Evolutionary conservation across 2,797 vertebrate species (phyloP).

Genomic region (Borostomias antarcticus): DNA sequence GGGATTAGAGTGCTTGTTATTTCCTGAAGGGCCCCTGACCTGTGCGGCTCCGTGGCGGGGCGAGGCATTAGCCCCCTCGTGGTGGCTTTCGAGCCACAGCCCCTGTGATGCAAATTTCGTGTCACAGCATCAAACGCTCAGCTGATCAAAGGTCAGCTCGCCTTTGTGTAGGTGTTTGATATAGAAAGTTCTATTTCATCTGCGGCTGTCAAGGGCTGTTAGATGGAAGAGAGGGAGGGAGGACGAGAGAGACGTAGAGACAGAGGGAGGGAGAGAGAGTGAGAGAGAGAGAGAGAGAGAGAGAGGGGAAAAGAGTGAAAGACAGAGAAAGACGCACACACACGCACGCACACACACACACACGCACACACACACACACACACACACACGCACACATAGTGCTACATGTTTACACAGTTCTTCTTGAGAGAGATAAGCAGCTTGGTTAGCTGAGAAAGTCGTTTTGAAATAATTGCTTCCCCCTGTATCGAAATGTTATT

Average conservation of each 20-base stretch:
- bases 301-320: conserved; percentile 38
- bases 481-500: too few species aligned
- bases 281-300: conserved; percentile 22
- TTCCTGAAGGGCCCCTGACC: conserved; percentile 84
- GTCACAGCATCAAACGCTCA: conserved; percentile 88
- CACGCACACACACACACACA: conserved; percentile 1
- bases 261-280: conserved; percentile 17
- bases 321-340: too few species aligned
- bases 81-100: conserved; percentile 69
- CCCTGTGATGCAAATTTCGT: conserved; percentile 89
- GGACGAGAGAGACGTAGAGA: conserved; percentile 41
- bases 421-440: background rate
- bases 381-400: too few species aligned
- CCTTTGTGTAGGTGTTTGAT: conserved; percentile 90
- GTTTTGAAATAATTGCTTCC: too few species aligned
- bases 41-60: conserved; percentile 79
- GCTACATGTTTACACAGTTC: too few species aligned
- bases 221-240: conserved; percentile 65
- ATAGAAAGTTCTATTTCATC: conserved; percentile 92
- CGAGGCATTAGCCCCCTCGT: conserved; percentile 76
- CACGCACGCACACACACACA: background rate
- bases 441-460: background rate
- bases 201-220: conserved; percentile 82
- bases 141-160: conserved; percentile 94
- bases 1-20: conserved; percentile 72